These are phyloP conservation scores for Calyptomena viridis DNA, from an alignment of 2,113 vertebrate species.

Conservation along the genomic window DNA sequence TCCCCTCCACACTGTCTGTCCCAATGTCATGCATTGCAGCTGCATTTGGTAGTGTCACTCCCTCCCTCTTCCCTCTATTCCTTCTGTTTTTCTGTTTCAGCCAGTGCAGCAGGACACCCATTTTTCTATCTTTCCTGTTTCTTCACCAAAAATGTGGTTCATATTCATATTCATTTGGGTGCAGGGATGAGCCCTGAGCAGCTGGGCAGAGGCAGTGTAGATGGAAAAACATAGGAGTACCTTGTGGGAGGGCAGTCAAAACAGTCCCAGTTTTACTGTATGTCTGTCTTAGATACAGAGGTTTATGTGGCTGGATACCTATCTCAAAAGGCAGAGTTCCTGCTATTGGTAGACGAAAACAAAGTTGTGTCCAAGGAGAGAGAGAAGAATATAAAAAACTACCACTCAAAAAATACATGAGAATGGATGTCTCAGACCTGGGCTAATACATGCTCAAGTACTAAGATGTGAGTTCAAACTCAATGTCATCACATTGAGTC, in stretches of 20 bases:
- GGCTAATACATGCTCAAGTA: not conserved
- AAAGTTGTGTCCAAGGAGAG: not conserved
- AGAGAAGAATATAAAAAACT: not conserved
- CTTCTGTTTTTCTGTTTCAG: not conserved
- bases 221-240: not conserved
- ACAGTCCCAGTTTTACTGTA: not conserved
- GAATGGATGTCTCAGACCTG: not conserved
- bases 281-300: not conserved
- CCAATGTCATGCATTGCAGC: not conserved
- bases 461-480: not conserved
- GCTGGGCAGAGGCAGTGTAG: not conserved
- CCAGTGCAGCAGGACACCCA: not conserved
- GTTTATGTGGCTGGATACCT: not conserved
- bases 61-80: not conserved
- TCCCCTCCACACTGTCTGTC: not conserved
- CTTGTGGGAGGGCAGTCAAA: not conserved
- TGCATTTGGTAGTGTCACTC: not conserved
- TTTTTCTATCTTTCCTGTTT: not conserved
- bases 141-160: not conserved
- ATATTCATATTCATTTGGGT: not conserved
- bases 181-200: not conserved
- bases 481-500: not conserved
- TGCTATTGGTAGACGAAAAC: not conserved
- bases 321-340: not conserved
- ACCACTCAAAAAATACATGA: not conserved